Percentiles rank a stretch among this genome's conserved stretches.
Evolutionary conservation across 2,113 vertebrate species (phyloP).

Genomic region (Mola mola): DNA sequence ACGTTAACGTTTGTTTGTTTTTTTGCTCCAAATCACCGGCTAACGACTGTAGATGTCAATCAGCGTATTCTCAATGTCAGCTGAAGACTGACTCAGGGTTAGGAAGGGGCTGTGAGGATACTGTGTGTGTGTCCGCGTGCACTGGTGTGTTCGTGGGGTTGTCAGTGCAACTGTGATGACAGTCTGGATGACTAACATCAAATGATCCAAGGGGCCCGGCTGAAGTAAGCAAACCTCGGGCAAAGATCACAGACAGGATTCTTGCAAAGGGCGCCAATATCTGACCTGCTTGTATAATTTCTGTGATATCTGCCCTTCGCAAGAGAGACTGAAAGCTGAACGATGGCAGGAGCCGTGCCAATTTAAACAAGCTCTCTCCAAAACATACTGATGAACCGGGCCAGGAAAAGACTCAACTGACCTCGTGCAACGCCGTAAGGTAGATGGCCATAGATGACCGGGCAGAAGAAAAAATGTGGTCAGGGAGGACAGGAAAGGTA

Average conservation of each 20-base stretch:
- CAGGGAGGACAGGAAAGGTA: not conserved
- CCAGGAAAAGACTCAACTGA: no score
- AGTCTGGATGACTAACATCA: conserved; percentile 42
- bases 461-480: not conserved
- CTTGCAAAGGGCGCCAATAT: no score
- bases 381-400: no score
- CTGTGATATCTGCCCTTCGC: conserved; percentile 39
- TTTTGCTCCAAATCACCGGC: not conserved
- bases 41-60: conserved; percentile 27
- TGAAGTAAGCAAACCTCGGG: conserved; percentile 51
- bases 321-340: conserved; percentile 27
- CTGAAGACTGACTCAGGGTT: conserved; percentile 4
- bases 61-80: conserved; percentile 27
- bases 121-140: not conserved
- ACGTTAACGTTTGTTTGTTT: conserved; percentile 7
- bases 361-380: conserved; percentile 31
- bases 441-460: not conserved
- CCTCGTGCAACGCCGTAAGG: no score
- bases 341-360: conserved; percentile 16
- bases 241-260: conserved; percentile 42
- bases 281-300: no score
- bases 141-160: conserved; percentile 28
- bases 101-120: not conserved
- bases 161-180: conserved; percentile 21
- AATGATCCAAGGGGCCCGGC: conserved; percentile 12